Percentiles rank a stretch among this genome's conserved stretches.
Evolutionary conservation across 1,140 invertebrate species (phyloP).

Genomic region (Drosophila ficusphila): DNA sequence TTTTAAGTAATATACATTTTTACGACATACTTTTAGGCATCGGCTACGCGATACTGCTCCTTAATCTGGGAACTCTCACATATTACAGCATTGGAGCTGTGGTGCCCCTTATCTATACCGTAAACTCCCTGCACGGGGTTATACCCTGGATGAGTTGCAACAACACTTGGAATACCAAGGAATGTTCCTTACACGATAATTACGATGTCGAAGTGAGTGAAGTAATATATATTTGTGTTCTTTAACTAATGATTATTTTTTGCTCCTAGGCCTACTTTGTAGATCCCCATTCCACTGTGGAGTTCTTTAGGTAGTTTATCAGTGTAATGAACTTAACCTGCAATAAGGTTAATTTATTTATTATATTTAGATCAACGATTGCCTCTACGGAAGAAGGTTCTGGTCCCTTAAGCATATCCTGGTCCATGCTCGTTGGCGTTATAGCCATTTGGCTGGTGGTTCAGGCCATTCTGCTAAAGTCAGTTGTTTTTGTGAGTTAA

Average conservation of each 20-base stretch:
- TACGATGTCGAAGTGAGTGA: constrained; percentile 60
- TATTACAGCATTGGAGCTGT: constrained; percentile 73
- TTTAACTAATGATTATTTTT: not conserved
- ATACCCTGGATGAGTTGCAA: constrained; percentile 81
- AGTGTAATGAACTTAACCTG: too few relatives aligned
- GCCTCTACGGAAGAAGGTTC: constrained; percentile 51
- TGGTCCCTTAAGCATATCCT: constrained; percentile 45
- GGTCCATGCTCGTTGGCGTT: constrained; percentile 60
- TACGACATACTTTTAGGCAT: constrained; percentile 54
- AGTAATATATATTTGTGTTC: not conserved
- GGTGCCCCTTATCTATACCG: constrained; percentile 74
- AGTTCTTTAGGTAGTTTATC: constrained; percentile 67
- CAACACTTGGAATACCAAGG: constrained; percentile 69
- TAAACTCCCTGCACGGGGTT: constrained; percentile 52
- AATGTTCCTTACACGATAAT: constrained; percentile 65
- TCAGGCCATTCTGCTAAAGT: constrained; percentile 50
- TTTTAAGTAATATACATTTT: too few relatives aligned
- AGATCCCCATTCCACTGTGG: constrained; percentile 69
- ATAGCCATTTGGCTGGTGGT: constrained; percentile 60
- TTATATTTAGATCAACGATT: constrained; percentile 44
- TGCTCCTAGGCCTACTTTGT: constrained; percentile 8
- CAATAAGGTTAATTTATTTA: not conserved
- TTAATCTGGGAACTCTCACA: constrained; percentile 71
- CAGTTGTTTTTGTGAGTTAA: constrained; percentile 66
- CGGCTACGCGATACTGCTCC: constrained; percentile 71